Conservation (phyloP, 2,797 vertebrate species). For the Sciurus vulgaris region DNA sequence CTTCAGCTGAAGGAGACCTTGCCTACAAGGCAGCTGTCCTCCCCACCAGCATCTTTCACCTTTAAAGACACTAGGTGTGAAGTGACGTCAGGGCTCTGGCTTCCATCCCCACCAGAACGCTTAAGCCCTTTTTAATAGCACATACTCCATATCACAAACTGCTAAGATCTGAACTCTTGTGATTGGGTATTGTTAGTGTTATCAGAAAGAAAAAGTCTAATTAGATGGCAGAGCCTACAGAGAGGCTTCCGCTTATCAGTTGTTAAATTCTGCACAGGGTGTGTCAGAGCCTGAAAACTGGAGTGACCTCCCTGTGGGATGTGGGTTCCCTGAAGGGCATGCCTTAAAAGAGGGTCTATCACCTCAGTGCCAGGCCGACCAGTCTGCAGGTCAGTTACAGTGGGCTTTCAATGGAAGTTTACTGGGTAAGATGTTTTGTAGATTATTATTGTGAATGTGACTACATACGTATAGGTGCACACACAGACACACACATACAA, state of each 20-base stretch:
- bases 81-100: conserved; percentile 60
- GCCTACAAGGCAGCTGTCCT: not conserved
- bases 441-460: not conserved
- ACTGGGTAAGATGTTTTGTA: not conserved
- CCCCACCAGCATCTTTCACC: not conserved
- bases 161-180: conserved; percentile 62
- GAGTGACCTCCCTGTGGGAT: conserved; percentile 17
- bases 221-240: conserved; percentile 51
- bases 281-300: conserved; percentile 61
- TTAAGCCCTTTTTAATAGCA: conserved; percentile 76
- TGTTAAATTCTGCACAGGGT: conserved; percentile 83
- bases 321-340: not conserved
- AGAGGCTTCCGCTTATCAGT: conserved; percentile 80
- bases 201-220: conserved; percentile 76
- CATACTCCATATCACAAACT: conserved; percentile 27
- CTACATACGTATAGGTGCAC: not conserved
- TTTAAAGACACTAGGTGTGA: conserved; percentile 41
- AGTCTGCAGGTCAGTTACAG: not conserved
- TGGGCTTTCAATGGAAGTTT: not conserved
- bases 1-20: not conserved
- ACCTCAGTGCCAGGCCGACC: not conserved
- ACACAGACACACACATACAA: not conserved
- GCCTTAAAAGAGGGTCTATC: not conserved
- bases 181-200: conserved; percentile 65
- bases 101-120: conserved; percentile 39